A percentile compares a stretch with the other conserved stretches of the same genome.
Evolutionary conservation across 2,888 invertebrate species (phyloP).

Genomic region (Brachypalpus laphriformis): DNA sequence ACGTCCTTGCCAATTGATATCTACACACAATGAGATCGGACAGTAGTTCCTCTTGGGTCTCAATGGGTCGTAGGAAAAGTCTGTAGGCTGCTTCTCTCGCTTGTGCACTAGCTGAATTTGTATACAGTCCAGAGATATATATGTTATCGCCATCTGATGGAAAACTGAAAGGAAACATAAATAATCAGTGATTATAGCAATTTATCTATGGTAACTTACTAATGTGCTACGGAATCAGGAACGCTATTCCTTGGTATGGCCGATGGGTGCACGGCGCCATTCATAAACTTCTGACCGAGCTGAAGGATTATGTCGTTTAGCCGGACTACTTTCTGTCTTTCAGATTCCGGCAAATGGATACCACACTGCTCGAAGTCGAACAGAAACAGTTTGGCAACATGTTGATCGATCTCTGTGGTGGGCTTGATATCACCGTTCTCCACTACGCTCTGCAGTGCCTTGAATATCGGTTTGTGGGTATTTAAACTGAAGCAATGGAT

Average conservation of each 20-base stretch:
- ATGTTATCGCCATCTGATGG: conserved; percentile 88
- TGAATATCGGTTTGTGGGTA: conserved; percentile 93
- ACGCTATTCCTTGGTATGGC: conserved; percentile 86
- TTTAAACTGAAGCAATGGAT: conserved; percentile 87
- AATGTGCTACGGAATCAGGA: conserved; percentile 88
- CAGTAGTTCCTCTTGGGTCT: conserved; percentile 89
- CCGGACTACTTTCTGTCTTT: conserved; percentile 89
- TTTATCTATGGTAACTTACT: conserved; percentile 84
- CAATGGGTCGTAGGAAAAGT: conserved; percentile 91
- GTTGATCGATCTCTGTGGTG: conserved; percentile 90
- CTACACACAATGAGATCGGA: conserved; percentile 89
- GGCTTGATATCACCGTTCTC: conserved; percentile 87
- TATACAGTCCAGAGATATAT: conserved; percentile 91
- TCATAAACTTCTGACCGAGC: conserved; percentile 92
- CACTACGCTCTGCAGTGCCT: conserved; percentile 89
- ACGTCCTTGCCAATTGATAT: conserved; percentile 91
- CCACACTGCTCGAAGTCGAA: conserved; percentile 99
- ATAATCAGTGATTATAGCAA: background rate
- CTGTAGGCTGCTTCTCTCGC: conserved; percentile 95
- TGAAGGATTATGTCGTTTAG: conserved; percentile 94
- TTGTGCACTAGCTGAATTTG: conserved; percentile 90
- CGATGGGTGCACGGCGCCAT: conserved; percentile 88
- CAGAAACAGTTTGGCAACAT: conserved; percentile 94
- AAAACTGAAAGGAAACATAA: conserved; percentile 81
- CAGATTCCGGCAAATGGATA: conserved; percentile 92